Conservation (phyloP, 2,888 invertebrate genomes). For the Gisinianus flammeolus region DNA sequence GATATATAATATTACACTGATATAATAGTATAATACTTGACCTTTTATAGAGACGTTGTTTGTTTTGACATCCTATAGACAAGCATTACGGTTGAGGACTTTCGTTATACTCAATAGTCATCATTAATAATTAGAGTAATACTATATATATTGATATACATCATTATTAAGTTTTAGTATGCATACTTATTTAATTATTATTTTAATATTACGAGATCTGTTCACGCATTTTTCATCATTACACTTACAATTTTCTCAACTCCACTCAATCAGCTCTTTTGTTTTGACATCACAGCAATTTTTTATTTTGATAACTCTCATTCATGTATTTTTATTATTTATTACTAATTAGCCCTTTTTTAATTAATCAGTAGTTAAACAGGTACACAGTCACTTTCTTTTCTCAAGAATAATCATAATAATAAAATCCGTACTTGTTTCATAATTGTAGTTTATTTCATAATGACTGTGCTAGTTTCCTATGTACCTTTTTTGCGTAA, state of each 20-base stretch:
- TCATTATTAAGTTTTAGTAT: neutral
- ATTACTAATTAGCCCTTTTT: neutral
- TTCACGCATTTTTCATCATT: constrained; percentile 35
- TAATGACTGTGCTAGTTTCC: constrained; percentile 16
- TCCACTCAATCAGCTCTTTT: constrained; percentile 28
- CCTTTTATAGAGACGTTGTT: neutral
- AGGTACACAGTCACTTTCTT: constrained; percentile 33
- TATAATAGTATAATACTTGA: neutral
- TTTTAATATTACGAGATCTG: constrained; percentile 37
- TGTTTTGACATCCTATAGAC: neutral
- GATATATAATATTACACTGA: constrained; percentile 6
- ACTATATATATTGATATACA: constrained; percentile 1
- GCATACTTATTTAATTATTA: constrained; percentile 19
- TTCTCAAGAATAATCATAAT: constrained; percentile 10
- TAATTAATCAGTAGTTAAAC: neutral
- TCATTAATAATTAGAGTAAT: no score
- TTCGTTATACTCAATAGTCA: neutral
- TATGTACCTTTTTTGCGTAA: no score
- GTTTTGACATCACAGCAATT: constrained; percentile 31
- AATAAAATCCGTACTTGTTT: neutral
- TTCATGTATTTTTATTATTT: neutral
- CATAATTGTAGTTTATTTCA: no score
- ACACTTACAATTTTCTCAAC: constrained; percentile 35
- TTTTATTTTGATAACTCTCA: constrained; percentile 28
- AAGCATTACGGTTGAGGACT: neutral